Percentiles rank a stretch among this genome's conserved stretches.
Conservation (phyloP, 1,140 invertebrate species). For the Arion vulgaris region DNA sequence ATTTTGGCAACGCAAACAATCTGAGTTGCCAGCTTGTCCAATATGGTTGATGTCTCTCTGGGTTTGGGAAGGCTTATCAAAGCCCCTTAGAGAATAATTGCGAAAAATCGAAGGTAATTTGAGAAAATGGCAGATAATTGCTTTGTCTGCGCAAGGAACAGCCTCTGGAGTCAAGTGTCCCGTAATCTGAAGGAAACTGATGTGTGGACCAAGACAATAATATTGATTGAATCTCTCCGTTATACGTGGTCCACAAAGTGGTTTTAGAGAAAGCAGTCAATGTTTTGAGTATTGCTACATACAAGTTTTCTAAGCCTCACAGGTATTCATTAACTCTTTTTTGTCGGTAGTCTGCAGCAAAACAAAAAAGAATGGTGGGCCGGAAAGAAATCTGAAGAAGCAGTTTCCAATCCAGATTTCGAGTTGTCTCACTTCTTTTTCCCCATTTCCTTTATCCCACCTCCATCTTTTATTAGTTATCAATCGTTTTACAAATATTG, state of each 20-base stretch:
- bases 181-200: constrained; percentile 11
- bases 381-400: not conserved
- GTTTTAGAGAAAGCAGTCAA: not conserved
- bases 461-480: too few relatives aligned
- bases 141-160: constrained; percentile 1
- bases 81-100: not conserved
- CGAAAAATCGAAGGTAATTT: constrained; percentile 1
- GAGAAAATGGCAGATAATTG: constrained; percentile 14
- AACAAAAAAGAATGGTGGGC: too few relatives aligned
- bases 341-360: too few relatives aligned
- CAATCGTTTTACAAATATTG: too few relatives aligned
- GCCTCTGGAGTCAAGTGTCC: not conserved
- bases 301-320: too few relatives aligned
- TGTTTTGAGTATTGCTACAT: too few relatives aligned
- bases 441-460: too few relatives aligned
- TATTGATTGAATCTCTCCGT: not conserved
- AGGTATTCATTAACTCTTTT: too few relatives aligned
- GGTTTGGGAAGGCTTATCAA: not conserved
- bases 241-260: not conserved
- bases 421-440: too few relatives aligned
- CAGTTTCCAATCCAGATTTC: not conserved
- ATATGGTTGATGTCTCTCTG: not conserved
- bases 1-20: not conserved
- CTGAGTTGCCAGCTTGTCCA: not conserved
- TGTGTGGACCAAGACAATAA: not conserved